Percentiles rank a stretch among this genome's conserved stretches.
Evolutionary conservation across 2,888 invertebrate genomes (phyloP).

Genomic region (Hirtodrosophila alboralis): DNA sequence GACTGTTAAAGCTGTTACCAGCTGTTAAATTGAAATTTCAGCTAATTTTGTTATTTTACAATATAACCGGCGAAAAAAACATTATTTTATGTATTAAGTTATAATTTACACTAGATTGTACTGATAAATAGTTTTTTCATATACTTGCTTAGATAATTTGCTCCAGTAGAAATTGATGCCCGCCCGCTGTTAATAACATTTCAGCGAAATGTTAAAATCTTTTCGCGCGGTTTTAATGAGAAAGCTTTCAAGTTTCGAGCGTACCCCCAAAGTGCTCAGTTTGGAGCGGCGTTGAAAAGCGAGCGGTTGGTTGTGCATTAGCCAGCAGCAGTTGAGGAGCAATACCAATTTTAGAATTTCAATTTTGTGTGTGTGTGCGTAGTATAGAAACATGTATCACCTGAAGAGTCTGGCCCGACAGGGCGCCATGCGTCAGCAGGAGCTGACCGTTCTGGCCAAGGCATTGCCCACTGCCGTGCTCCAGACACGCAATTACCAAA

Average conservation of each 20-base stretch:
- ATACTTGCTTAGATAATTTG: too few relatives aligned
- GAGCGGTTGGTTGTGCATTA: constrained; percentile 62
- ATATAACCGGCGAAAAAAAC: too few relatives aligned
- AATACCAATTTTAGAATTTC: constrained; percentile 45
- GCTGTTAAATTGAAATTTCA: too few relatives aligned
- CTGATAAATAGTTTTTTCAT: too few relatives aligned
- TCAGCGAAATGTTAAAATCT: background rate
- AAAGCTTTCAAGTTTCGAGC: constrained; percentile 43
- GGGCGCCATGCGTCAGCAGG: constrained; percentile 86
- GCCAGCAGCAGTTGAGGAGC: constrained; percentile 42
- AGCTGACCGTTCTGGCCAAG: constrained; percentile 87
- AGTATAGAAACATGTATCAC: constrained; percentile 87
- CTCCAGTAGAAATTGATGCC: too few relatives aligned
- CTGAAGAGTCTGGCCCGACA: constrained; percentile 88
- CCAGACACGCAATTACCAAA: constrained; percentile 86
- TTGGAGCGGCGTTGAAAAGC: constrained; percentile 73
- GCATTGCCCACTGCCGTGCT: constrained; percentile 86
- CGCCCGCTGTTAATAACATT: background rate
- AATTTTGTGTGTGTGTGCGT: constrained; percentile 47
- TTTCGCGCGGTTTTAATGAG: constrained; percentile 35
- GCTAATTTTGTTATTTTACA: too few relatives aligned
- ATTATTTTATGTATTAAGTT: too few relatives aligned
- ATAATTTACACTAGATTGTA: too few relatives aligned
- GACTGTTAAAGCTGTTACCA: too few relatives aligned
- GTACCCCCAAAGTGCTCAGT: constrained; percentile 52